Evolutionary conservation across 2,797 vertebrate species (phyloP).

Genomic region (Orestias chungarensis): DNA sequence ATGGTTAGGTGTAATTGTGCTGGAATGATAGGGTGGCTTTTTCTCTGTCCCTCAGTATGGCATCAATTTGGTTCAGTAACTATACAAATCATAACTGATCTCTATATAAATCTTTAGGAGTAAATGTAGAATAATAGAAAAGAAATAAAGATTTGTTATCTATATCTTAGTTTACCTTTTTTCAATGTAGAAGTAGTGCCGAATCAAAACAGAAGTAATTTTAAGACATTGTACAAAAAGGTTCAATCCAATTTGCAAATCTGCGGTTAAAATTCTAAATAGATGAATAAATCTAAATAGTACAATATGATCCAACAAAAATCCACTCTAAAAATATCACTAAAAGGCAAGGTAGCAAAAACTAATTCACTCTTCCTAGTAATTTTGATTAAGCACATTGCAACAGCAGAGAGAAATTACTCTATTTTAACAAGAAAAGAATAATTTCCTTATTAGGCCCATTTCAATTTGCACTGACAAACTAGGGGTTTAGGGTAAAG

Average conservation of each 20-base stretch:
- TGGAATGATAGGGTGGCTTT: conserved; percentile 40
- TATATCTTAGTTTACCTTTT: too few relatives aligned
- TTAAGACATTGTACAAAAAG: neutral
- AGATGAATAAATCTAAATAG: too few relatives aligned
- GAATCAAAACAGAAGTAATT: neutral
- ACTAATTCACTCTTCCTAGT: neutral
- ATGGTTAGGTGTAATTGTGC: conserved; percentile 53
- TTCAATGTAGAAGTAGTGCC: neutral
- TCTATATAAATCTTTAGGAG: neutral
- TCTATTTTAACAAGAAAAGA: neutral
- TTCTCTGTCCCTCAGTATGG: conserved; percentile 36
- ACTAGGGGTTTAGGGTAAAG: neutral
- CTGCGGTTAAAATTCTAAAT: too few relatives aligned
- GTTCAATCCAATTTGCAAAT: neutral
- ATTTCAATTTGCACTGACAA: neutral
- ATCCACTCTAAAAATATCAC: neutral
- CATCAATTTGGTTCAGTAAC: conserved; percentile 44
- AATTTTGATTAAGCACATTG: neutral
- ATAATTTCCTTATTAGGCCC: neutral
- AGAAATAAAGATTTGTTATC: neutral
- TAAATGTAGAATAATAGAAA: neutral
- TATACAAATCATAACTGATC: conserved; percentile 29
- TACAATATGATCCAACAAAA: neutral
- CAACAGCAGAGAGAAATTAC: neutral
- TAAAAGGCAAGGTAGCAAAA: neutral